Evolutionary conservation across 1,140 invertebrate genomes (phyloP).

Genomic region (Zaprionus nigranus): DNA sequence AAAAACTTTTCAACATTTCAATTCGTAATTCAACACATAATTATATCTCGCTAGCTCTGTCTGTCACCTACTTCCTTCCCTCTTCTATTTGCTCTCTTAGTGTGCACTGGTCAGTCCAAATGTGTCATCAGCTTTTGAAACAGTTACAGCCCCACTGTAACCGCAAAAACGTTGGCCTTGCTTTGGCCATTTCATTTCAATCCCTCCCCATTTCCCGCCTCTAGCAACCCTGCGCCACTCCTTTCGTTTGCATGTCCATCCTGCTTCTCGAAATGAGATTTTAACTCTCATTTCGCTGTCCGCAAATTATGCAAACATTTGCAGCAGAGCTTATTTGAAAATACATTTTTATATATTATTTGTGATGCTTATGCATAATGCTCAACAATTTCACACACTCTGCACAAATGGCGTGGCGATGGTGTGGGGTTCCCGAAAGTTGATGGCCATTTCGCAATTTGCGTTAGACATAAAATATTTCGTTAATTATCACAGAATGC

Average conservation of each 20-base stretch:
- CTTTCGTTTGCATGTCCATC: slow-evolving; percentile 16
- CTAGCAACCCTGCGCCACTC: not conserved
- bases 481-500: slow-evolving; percentile 70
- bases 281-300: slow-evolving; percentile 66
- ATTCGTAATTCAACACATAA: slow-evolving; percentile 81
- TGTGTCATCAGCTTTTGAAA: slow-evolving; percentile 78
- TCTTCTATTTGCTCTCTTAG: not conserved
- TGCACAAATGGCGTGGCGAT: not conserved
- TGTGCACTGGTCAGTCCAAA: slow-evolving; percentile 48
- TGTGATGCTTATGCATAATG: slow-evolving; percentile 73
- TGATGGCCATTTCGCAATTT: slow-evolving; percentile 61
- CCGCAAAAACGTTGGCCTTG: slow-evolving; percentile 57
- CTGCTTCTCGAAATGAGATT: slow-evolving; percentile 65
- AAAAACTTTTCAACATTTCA: slow-evolving; percentile 77
- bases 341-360: slow-evolving; percentile 42
- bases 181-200: slow-evolving; percentile 1
- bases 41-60: slow-evolving; percentile 62
- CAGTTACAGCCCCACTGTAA: slow-evolving; percentile 77
- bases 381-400: slow-evolving; percentile 68
- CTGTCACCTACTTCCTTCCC: slow-evolving; percentile 20
- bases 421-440: slow-evolving; percentile 9
- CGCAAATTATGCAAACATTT: slow-evolving; percentile 78
- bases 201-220: not conserved
- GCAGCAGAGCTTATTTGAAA: slow-evolving; percentile 23
- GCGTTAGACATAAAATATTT: slow-evolving; percentile 62